A percentile compares a stretch with the other conserved stretches of the same genome.
Conservation (phyloP, 2,797 vertebrate genomes). For the Onychomys torridus region DNA sequence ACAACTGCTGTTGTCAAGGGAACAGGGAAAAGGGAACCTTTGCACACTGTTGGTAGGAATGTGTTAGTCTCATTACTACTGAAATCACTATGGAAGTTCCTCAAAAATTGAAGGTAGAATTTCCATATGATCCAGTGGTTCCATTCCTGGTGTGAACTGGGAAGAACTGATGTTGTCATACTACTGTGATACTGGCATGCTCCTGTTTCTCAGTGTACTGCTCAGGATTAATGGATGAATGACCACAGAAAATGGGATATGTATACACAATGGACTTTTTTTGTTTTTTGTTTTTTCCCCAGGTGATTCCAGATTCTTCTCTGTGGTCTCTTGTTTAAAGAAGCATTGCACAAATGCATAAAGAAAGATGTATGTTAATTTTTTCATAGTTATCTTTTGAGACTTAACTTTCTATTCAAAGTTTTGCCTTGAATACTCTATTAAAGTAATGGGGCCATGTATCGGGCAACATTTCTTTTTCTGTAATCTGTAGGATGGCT, state of each 20-base stretch:
- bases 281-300: too few species aligned
- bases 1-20: neutral
- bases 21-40: neutral
- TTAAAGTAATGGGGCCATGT: neutral
- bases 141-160: neutral
- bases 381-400: constrained; percentile 4
- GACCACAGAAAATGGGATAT: neutral
- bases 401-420: constrained; percentile 18
- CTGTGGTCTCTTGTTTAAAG: neutral
- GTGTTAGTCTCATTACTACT: neutral
- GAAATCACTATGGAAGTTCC: neutral
- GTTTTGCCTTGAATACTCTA: neutral
- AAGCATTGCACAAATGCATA: neutral
- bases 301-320: neutral
- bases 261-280: neutral
- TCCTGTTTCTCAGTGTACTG: neutral
- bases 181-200: too few species aligned
- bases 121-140: neutral
- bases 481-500: neutral
- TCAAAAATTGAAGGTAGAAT: neutral
- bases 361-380: neutral
- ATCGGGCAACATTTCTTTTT: neutral
- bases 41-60: neutral
- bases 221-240: neutral
- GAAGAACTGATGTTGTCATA: neutral